Conservation (phyloP, 1,140 invertebrate genomes). For the Nymphalis io region DNA sequence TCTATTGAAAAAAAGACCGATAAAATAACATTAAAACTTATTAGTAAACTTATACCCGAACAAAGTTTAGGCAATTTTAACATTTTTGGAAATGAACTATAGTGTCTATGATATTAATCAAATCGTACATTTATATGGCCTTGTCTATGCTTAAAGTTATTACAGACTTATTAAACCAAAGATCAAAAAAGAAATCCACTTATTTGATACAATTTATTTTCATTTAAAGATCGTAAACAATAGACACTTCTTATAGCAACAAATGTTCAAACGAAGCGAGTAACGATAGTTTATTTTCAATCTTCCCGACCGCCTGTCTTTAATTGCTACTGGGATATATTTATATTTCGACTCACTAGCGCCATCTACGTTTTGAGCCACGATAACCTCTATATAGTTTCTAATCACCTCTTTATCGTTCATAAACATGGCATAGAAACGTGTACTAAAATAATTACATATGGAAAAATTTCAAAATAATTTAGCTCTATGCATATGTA, state of each 20-base stretch:
- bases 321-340: conserved; percentile 44
- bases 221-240: conserved; percentile 15
- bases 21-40: too few relatives aligned
- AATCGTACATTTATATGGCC: not conserved
- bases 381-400: too few relatives aligned
- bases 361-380: conserved; percentile 27
- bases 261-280: conserved; percentile 17
- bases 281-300: conserved; percentile 46
- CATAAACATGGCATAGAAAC: too few relatives aligned
- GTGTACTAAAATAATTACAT: too few relatives aligned
- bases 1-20: too few relatives aligned
- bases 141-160: not conserved
- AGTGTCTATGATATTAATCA: not conserved
- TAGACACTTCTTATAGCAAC: conserved; percentile 17
- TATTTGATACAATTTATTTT: not conserved
- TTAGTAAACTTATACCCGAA: too few relatives aligned
- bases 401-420: too few relatives aligned
- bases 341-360: conserved; percentile 23
- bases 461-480: too few relatives aligned
- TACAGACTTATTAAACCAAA: not conserved
- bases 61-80: too few relatives aligned
- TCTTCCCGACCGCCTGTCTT: conserved; percentile 43
- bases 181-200: not conserved
- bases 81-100: too few relatives aligned
- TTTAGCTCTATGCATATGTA: too few relatives aligned